Percentiles rank a stretch among this genome's conserved stretches.
phyloP scores from a whole-genome alignment of 2,113 vertebrate species.

The Rhegmatorhina hoffmannsi region DNA sequence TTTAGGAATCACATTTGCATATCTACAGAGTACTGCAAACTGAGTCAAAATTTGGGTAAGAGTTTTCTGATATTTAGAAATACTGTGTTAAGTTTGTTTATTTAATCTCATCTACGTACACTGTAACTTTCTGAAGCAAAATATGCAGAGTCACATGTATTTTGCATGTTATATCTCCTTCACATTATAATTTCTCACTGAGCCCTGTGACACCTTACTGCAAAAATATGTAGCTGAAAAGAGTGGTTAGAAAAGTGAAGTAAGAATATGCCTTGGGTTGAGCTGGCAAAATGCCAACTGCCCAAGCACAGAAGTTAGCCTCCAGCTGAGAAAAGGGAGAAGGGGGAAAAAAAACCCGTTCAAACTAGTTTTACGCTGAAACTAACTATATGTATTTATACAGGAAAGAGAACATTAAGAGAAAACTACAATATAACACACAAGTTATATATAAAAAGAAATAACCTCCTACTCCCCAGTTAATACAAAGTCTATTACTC shows the following conservation, averaged over 20 bases:
- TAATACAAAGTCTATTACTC: too few species aligned
- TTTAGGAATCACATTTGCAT: not conserved
- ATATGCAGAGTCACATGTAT: fast-evolving
- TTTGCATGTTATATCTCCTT: not conserved
- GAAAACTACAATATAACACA: too few species aligned
- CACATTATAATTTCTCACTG: not conserved
- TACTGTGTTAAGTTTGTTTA: not conserved
- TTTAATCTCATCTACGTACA: not conserved
- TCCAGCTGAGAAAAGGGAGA: too few species aligned
- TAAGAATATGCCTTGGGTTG: too few species aligned
- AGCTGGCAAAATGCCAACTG: too few species aligned
- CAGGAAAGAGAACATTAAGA: too few species aligned
- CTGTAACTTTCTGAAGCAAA: not conserved
- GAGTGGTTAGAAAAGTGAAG: not conserved
- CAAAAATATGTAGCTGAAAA: not conserved
- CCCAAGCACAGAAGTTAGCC: too few species aligned
- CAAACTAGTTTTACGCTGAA: too few species aligned
- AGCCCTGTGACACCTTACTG: not conserved
- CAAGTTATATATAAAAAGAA: too few species aligned
- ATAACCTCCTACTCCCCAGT: too few species aligned
- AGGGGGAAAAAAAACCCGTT: too few species aligned
- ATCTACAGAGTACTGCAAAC: not conserved
- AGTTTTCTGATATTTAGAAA: not conserved
- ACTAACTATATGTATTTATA: too few species aligned
- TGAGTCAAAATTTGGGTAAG: not conserved